Evolutionary conservation across 2,888 invertebrate genomes (phyloP).

Genomic region (Philaethria dido): DNA sequence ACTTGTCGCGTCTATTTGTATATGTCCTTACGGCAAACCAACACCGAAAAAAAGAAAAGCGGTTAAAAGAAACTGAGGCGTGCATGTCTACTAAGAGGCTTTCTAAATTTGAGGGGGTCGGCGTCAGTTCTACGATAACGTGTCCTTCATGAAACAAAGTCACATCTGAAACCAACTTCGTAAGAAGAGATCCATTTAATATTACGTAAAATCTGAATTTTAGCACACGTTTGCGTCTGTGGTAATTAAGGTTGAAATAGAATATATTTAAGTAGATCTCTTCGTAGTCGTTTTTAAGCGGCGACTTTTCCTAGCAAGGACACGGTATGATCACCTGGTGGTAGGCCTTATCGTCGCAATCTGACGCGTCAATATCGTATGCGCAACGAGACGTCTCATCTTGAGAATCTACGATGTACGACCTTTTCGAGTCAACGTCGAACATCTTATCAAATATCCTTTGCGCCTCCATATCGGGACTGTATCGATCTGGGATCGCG

Average conservation of each 20-base stretch:
- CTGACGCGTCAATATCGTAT: constrained; percentile 81
- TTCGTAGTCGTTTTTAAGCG: constrained; percentile 9
- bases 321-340: constrained; percentile 71
- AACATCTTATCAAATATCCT: constrained; percentile 85
- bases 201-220: background rate
- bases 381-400: constrained; percentile 77
- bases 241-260: background rate
- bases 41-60: constrained; percentile 68
- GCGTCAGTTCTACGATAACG: constrained; percentile 71
- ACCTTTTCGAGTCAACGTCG: constrained; percentile 80
- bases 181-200: constrained; percentile 13
- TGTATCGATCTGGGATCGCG: constrained; percentile 81
- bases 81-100: constrained; percentile 79
- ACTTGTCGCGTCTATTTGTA: constrained; percentile 60
- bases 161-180: constrained; percentile 20
- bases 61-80: constrained; percentile 77
- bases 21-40: constrained; percentile 49
- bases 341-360: constrained; percentile 79
- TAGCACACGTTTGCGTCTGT: background rate
- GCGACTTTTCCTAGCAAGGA: constrained; percentile 23
- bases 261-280: constrained; percentile 13
- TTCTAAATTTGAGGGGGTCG: constrained; percentile 65
- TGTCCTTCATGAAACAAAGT: constrained; percentile 23
- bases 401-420: constrained; percentile 71
- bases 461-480: constrained; percentile 83